phyloP scores from a whole-genome alignment of 1,140 invertebrate species.

The Habropoda laboriosa region DNA sequence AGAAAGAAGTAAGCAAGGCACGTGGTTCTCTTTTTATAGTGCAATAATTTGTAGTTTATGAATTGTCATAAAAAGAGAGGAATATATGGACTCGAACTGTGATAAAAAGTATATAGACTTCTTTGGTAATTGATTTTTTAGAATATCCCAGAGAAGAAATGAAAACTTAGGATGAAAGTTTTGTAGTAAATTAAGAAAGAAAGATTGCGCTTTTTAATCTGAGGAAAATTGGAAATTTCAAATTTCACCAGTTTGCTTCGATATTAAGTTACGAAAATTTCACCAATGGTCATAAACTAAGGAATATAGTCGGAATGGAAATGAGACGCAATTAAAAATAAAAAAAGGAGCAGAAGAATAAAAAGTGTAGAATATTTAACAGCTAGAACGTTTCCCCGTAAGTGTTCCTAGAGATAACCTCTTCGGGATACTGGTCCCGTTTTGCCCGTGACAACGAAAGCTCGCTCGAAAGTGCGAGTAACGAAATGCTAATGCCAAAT shows the following conservation, averaged over 20 bases:
- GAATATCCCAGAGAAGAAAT: no score
- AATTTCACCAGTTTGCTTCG: no score
- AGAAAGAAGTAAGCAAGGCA: neutral
- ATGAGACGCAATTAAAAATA: neutral
- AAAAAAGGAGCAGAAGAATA: neutral
- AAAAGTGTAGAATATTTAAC: neutral
- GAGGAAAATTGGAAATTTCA: no score
- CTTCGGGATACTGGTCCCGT: constrained; percentile 2
- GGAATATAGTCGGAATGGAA: neutral
- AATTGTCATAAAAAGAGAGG: no score
- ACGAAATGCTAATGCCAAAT: constrained; percentile 72
- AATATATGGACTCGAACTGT: no score
- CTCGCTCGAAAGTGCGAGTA: constrained; percentile 75
- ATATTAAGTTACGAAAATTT: no score
- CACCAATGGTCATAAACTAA: no score
- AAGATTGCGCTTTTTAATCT: neutral
- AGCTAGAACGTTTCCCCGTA: neutral
- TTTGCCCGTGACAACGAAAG: constrained; percentile 62
- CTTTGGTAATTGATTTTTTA: no score
- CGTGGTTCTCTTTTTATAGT: neutral
- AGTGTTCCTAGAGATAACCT: neutral
- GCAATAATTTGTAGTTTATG: neutral
- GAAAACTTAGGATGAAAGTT: neutral
- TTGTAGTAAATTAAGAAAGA: neutral
- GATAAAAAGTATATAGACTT: no score